A percentile compares a stretch with the other conserved stretches of the same genome.
Evolutionary conservation across 2,113 vertebrate genomes (phyloP).

Genomic region (Epinephelus fuscoguttatus): DNA sequence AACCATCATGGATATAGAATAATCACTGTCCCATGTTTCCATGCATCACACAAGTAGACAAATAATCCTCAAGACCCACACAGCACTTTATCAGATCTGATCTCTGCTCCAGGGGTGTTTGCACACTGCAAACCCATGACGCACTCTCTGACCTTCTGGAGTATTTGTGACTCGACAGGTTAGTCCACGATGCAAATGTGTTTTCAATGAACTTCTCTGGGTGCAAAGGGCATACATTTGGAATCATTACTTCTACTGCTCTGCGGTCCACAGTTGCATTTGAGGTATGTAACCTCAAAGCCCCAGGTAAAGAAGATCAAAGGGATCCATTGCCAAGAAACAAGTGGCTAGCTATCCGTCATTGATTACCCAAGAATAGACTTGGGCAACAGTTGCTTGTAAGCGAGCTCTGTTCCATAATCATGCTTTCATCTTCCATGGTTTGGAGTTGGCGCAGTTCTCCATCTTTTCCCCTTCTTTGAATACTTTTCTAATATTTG

Average conservation of each 20-base stretch:
- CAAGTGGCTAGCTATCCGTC: constrained; percentile 41
- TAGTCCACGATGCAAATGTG: neutral
- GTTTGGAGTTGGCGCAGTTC: neutral
- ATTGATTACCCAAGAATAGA: constrained; percentile 48
- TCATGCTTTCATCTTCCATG: neutral
- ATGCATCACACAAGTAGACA: too few relatives aligned
- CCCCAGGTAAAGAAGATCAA: constrained; percentile 51
- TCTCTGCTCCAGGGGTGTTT: too few relatives aligned
- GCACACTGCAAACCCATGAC: too few relatives aligned
- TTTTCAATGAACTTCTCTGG: too few relatives aligned
- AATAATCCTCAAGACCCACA: too few relatives aligned
- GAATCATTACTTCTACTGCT: constrained; percentile 18
- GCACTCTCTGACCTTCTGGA: neutral
- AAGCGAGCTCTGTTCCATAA: neutral
- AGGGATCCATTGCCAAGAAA: constrained; percentile 60
- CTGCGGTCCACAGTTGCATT: constrained; percentile 43
- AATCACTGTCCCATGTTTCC: too few relatives aligned
- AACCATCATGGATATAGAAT: too few relatives aligned
- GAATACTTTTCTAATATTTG: neutral
- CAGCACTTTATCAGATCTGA: too few relatives aligned
- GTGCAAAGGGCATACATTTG: constrained; percentile 14
- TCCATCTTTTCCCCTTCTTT: neutral
- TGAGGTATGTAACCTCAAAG: constrained; percentile 72
- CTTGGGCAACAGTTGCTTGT: constrained; percentile 33
- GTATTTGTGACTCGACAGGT: neutral